Conservation (phyloP, 1,140 invertebrate genomes). For the Chymomyza costata region DNA sequence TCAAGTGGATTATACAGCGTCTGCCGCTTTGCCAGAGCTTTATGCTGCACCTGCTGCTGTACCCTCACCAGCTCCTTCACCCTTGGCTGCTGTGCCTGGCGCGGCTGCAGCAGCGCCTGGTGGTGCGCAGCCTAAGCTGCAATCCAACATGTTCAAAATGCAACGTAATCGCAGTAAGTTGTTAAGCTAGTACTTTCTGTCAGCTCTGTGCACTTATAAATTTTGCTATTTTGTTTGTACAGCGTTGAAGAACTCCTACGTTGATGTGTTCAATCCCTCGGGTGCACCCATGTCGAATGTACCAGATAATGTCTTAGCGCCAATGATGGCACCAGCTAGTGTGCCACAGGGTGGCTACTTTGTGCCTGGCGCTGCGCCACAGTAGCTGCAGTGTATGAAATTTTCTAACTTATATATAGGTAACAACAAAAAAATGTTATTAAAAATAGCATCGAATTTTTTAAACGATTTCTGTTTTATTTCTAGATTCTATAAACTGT, state of each 20-base stretch:
- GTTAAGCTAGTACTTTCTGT: background rate
- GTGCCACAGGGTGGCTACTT: slow-evolving; percentile 73
- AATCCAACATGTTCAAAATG: slow-evolving; percentile 86
- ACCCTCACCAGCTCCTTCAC: slow-evolving; percentile 48
- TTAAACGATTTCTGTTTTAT: no score
- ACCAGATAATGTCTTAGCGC: slow-evolving; percentile 76
- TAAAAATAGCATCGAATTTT: no score
- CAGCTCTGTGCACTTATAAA: background rate
- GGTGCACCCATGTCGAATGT: slow-evolving; percentile 75
- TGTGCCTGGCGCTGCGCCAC: slow-evolving; percentile 59
- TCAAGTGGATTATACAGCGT: slow-evolving; percentile 28
- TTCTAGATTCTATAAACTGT: no score
- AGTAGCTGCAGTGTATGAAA: slow-evolving; percentile 42
- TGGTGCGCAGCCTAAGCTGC: slow-evolving; percentile 75
- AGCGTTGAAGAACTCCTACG: slow-evolving; percentile 88
- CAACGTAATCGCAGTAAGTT: slow-evolving; percentile 83
- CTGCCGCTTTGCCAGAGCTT: slow-evolving; percentile 26
- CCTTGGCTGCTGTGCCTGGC: slow-evolving; percentile 1
- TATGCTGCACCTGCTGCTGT: slow-evolving; percentile 36
- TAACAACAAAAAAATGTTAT: no score
- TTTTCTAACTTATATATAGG: no score
- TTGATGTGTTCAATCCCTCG: slow-evolving; percentile 89
- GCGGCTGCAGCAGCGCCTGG: slow-evolving; percentile 24
- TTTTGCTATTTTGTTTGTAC: slow-evolving; percentile 45
- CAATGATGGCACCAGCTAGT: slow-evolving; percentile 74